A percentile compares a stretch with the other conserved stretches of the same genome.
Evolutionary conservation across 53 echinoderm and acorn worm genomes (phyloP).

Genomic region (Henricia sp.): DNA sequence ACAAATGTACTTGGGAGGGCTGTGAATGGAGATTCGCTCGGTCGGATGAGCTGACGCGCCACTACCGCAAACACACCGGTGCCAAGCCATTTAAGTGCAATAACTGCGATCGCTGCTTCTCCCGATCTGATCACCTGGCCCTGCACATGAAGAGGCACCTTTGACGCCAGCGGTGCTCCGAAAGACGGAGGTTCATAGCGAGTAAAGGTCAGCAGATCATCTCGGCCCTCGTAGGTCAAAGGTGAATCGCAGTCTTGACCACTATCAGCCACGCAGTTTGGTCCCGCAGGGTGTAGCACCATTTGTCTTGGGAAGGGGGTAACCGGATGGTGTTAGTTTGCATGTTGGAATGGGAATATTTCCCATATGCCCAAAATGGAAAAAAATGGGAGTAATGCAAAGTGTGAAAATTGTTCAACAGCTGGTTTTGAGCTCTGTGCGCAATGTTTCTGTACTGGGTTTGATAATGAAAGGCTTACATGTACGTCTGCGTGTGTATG

Average conservation of each 20-base stretch:
- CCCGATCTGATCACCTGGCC: slow-evolving; percentile 90
- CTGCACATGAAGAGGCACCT: slow-evolving; percentile 97
- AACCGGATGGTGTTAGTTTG: neutral
- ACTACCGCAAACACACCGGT: slow-evolving; percentile 94
- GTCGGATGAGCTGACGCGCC: slow-evolving; percentile 91
- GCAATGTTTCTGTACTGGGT: neutral
- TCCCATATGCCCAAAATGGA: too few species aligned
- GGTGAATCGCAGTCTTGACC: slow-evolving; percentile 12
- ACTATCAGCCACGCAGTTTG: neutral
- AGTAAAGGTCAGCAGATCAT: slow-evolving; percentile 18
- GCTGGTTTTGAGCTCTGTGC: neutral
- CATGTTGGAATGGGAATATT: neutral
- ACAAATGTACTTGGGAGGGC: slow-evolving; percentile 85
- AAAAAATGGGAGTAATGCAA: neutral
- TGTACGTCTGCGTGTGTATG: neutral
- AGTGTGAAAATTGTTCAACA: neutral
- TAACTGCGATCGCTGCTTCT: slow-evolving; percentile 92
- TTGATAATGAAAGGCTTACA: neutral
- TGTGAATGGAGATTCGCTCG: slow-evolving; percentile 95
- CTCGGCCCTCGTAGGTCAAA: slow-evolving; percentile 26
- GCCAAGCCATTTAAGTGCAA: slow-evolving; percentile 97
- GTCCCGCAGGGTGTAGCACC: neutral
- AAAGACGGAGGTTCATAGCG: neutral
- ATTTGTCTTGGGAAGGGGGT: neutral
- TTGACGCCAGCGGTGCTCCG: slow-evolving; percentile 61